A percentile compares a stretch with the other conserved stretches of the same genome.
Conservation (phyloP, 2,888 invertebrate genomes). For the Tuta absoluta region DNA sequence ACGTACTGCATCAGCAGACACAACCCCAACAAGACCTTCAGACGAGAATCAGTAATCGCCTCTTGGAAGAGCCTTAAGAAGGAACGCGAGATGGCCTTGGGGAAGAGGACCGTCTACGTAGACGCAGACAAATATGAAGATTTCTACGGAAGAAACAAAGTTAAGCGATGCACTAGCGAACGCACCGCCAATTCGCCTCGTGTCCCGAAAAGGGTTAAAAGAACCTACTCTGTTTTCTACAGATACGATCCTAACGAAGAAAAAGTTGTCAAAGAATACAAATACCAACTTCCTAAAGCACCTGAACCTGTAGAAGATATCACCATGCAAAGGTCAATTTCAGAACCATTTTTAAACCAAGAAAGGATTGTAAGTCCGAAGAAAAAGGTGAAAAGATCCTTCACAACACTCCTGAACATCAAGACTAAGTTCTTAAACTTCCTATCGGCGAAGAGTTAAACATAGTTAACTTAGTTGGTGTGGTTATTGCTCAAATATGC, state of each 20-base stretch:
- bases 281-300: conserved; percentile 66
- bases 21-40: conserved; percentile 76
- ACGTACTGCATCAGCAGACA: conserved; percentile 74
- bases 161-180: conserved; percentile 75
- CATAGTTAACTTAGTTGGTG: conserved; percentile 34
- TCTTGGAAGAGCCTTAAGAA: conserved; percentile 78
- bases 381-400: conserved; percentile 75
- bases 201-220: conserved; percentile 69
- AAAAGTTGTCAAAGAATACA: conserved; percentile 75
- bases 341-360: conserved; percentile 68
- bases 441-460: conserved; percentile 71
- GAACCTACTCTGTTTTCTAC: conserved; percentile 74
- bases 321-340: conserved; percentile 62
- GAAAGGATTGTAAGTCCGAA: conserved; percentile 57
- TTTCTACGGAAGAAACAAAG: conserved; percentile 72
- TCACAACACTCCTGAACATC: conserved; percentile 71
- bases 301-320: conserved; percentile 39
- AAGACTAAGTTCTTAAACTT: conserved; percentile 76
- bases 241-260: conserved; percentile 73
- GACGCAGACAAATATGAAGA: conserved; percentile 72
- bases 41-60: conserved; percentile 75
- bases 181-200: conserved; percentile 59
- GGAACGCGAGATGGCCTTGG: conserved; percentile 73
- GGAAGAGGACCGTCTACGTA: conserved; percentile 70
- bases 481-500: conserved; percentile 76